phyloP scores from a whole-genome alignment of 2,113 vertebrate species.

The Vidua macroura region DNA sequence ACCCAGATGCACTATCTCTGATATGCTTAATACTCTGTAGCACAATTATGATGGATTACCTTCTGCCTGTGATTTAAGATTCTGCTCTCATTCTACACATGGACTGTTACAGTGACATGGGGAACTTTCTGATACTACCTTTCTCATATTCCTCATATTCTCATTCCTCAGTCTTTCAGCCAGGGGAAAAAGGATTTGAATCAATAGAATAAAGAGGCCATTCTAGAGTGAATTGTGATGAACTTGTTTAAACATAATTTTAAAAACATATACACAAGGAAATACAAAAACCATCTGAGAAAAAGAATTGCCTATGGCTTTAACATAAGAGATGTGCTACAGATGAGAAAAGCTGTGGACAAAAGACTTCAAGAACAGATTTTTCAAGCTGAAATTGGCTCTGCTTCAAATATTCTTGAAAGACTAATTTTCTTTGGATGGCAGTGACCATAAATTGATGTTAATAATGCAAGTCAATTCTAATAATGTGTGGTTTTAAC shows the following conservation, averaged over 20 bases:
- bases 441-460: not conserved
- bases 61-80: not conserved
- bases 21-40: not conserved
- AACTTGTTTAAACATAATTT: not conserved
- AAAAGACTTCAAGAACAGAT: not conserved
- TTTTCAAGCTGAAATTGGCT: slow-evolving; percentile 7
- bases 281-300: not conserved
- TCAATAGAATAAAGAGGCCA: not conserved
- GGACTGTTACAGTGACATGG: not conserved
- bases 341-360: not conserved
- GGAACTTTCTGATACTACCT: not conserved
- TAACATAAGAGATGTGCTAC: not conserved
- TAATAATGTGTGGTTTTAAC: not conserved
- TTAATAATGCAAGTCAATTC: slow-evolving; percentile 13
- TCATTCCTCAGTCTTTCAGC: not conserved
- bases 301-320: not conserved
- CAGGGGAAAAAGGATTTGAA: not conserved
- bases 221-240: not conserved
- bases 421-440: not conserved
- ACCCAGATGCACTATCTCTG: slow-evolving; percentile 6
- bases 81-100: not conserved
- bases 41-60: not conserved
- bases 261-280: not conserved
- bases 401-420: not conserved
- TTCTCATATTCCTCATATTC: not conserved